Percentiles rank a stretch among this genome's conserved stretches.
phyloP scores from a whole-genome alignment of 2,888 invertebrate species.

The Oxyteleia sp. region DNA sequence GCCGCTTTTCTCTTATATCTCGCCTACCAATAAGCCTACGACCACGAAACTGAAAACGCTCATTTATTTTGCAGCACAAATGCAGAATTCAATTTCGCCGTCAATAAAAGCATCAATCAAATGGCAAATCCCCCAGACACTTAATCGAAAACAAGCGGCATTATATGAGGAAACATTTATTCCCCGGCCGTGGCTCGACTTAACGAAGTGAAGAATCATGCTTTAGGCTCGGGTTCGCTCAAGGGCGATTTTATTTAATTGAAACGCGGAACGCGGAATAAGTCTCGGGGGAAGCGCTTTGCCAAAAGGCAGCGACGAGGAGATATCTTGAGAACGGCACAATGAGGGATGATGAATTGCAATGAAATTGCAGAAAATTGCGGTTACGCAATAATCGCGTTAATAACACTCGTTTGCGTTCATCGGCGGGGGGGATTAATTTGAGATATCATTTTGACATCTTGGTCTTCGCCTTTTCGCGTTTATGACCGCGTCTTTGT shows the following conservation, averaged over 20 bases:
- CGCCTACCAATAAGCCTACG: background rate
- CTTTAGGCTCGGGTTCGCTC: background rate
- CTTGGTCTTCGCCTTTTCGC: background rate
- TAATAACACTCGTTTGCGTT: background rate
- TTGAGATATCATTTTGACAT: background rate
- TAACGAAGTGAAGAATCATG: background rate
- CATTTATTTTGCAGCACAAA: background rate
- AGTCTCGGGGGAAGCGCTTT: background rate
- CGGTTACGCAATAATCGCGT: conserved; percentile 12
- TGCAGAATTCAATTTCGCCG: background rate
- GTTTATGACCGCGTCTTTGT: background rate
- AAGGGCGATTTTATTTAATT: conserved; percentile 10
- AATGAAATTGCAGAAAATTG: conserved; percentile 8
- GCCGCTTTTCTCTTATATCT: background rate
- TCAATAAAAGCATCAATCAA: background rate
- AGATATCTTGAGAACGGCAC: conserved; percentile 10
- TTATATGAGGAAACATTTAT: background rate
- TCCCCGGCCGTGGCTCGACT: background rate
- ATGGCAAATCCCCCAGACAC: background rate
- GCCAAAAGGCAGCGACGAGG: background rate
- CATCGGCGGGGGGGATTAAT: background rate
- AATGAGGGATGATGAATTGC: conserved; percentile 13
- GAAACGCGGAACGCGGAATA: conserved; percentile 14
- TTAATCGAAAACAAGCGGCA: background rate
- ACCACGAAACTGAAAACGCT: background rate